These are phyloP conservation scores for Atta cephalotes DNA, from an alignment of 1,140 invertebrate genomes.

Conservation along the genomic window DNA sequence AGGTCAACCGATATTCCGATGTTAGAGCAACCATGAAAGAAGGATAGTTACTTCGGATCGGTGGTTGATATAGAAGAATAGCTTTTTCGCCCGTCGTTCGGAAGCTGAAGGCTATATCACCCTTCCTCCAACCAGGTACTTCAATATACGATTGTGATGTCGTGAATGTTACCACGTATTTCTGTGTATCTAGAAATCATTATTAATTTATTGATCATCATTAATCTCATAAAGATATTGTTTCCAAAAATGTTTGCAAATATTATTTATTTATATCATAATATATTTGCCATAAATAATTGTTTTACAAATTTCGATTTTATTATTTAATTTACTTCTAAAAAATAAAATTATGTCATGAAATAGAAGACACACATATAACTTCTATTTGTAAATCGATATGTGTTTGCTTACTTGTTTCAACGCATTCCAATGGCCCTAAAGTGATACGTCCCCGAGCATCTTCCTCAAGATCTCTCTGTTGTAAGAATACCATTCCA, in stretches of 20 bases:
- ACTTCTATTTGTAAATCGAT: not conserved
- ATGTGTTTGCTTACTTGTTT: conserved; percentile 92
- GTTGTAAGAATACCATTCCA: conserved; percentile 95
- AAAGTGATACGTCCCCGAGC: conserved; percentile 95
- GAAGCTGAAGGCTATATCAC: conserved; percentile 97
- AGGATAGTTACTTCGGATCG: conserved; percentile 94
- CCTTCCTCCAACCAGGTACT: conserved; percentile 96
- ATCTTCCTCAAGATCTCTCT: conserved; percentile 92
- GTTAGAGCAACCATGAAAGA: conserved; percentile 96
- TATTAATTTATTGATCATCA: not conserved
- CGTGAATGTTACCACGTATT: conserved; percentile 97
- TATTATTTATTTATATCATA: not conserved
- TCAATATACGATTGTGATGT: conserved; percentile 96
- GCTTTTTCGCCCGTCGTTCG: conserved; percentile 95
- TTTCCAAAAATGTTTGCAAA: not conserved
- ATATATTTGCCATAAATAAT: not conserved
- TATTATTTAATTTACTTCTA: not conserved
- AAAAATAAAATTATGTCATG: not conserved
- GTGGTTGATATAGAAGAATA: conserved; percentile 95
- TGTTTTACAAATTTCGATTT: not conserved
- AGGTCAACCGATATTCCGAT: conserved; percentile 93
- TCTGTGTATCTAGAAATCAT: conserved; percentile 92
- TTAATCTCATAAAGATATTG: not conserved
- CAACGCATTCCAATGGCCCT: conserved; percentile 96
- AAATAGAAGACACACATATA: not conserved